Base-by-base conservation (phyloP, 2,888 invertebrate genomes). In the Zaprionus bogoriensis region DNA sequence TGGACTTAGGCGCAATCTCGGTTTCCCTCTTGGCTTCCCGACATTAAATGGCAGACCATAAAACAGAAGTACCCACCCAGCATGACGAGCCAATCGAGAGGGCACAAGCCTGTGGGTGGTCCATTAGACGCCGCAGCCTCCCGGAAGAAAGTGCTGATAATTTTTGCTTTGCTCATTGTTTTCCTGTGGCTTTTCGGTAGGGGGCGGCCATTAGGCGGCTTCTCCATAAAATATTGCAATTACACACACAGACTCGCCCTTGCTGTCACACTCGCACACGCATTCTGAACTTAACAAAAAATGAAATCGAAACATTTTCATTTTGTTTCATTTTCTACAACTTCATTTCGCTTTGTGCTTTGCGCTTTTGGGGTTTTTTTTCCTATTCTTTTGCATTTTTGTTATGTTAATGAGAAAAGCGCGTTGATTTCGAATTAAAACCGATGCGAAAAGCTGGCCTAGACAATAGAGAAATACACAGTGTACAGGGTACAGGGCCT, bases 291-390 rank as follows among this genome's bases (percentile, higher is more conserved):
- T 45, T 14, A 54, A 45, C 30, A 38, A 48, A 60, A 72, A 83
- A 69, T 72, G 60, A 72, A 75, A 75, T 81, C 61, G 60, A 66
- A 67, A 74, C 77, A 77, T 65, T 81, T 81, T 51, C 7, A 17
- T 55, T 64, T 57, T 27, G 14, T 62, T 60, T 64, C 44, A 22
- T 62, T 64, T 67, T 20, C 19, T 48, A 67, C 58, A 39, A 27
- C 61, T 69, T 67, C 9, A 38, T 51, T 71, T 60, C 28, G 14
- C 4, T 28, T 42, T 47, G 10, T 32, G 14, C 4, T 28, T 42
- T 47, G 10, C 27, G 30, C 30, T 0, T 12, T n/a, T 30, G 2
- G 10, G 10, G 2, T 12, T 14, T 39, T 39, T 39, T 47, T 41
- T n/a, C 12, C 28, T 51, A 27, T 30, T 22, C 10, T 19, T 46